Base-by-base conservation (phyloP, 2,888 invertebrate genomes). In the Globia sparganii region DNA sequence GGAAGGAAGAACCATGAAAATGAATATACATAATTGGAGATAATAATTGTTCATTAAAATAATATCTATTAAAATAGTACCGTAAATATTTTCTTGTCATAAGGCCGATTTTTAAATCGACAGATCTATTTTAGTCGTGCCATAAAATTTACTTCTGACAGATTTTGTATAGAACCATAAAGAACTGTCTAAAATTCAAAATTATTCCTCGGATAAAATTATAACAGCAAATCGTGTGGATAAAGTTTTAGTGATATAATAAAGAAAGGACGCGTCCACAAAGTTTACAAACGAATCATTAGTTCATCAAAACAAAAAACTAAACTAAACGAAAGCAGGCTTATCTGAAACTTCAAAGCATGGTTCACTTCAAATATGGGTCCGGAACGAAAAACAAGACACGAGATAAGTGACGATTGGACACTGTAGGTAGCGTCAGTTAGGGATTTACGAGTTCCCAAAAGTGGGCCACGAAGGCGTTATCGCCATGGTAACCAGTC, bases 401-500 rank as follows among this genome's bases (percentile, higher is more conserved):
- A 59, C 37, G 21, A 31, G 69, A 77, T 80, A 73, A 73, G 43
- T 31, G 43, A 64, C 43, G 56, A 43, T 61, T 56, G 65, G 70
- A 71, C 72, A 58, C 68, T 77, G 46, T 81, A 77, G 11, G 67
- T 71, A 85, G 77, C 66, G 61, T 21, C 43, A 66, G 37, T 66
- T 84, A 80, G 66, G 69, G 73, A 76, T 69, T 66, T 72, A 78
- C 58, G 71, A 65, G 34, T 65, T 78, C 68, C 71, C 64, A 83
- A 87, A 88, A 86, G 77, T 87, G 78, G 88, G 88, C 66, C 88
- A 86, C 73, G 64, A 73, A 81, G 81, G 80, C 79, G 67, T 78
- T 78, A 86, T 88, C 83, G 77, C 87, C 88, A 88, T 88, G 87
- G 88, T 65, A 86, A 88, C 88, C 83, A 77, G 71, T 77, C 77